Percentiles rank a stretch among this genome's conserved stretches.
Conservation (phyloP, 2,797 vertebrate genomes). For the Paratrypauchen microcephalus region DNA sequence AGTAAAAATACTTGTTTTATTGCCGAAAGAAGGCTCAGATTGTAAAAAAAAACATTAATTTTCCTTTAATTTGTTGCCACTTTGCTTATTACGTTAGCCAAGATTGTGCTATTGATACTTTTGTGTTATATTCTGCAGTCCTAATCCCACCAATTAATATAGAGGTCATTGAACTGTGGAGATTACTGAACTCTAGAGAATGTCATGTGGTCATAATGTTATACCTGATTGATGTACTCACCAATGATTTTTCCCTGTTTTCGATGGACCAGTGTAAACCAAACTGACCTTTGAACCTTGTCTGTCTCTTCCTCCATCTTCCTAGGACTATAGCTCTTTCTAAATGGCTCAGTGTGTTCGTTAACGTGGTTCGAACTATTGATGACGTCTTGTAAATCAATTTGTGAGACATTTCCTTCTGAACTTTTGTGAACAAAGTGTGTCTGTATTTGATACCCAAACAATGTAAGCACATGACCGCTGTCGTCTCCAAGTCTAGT, state of each 20-base stretch:
- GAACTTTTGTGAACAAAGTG: constrained; percentile 70
- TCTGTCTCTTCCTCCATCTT: constrained; percentile 62
- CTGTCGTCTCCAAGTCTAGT: constrained; percentile 72
- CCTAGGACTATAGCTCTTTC: constrained; percentile 69
- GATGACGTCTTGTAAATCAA: constrained; percentile 77
- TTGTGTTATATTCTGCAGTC: no score
- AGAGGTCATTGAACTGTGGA: no score
- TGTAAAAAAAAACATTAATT: no score
- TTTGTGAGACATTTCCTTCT: constrained; percentile 70
- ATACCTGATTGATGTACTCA: neutral
- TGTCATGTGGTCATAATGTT: neutral
- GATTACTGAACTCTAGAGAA: no score
- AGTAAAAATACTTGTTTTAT: no score
- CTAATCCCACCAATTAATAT: no score
- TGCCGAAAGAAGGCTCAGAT: no score
- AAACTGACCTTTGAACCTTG: constrained; percentile 46
- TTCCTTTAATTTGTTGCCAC: no score
- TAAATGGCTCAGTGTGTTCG: constrained; percentile 75
- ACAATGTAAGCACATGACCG: constrained; percentile 70
- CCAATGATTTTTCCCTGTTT: constrained; percentile 9
- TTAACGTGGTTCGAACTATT: constrained; percentile 74
- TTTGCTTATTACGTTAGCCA: no score
- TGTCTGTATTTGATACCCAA: constrained; percentile 75
- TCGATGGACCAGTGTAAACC: constrained; percentile 20
- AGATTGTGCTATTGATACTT: no score